A percentile compares a stretch with the other conserved stretches of the same genome.
phyloP scores from a whole-genome alignment of 2,113 vertebrate genomes.

The Cheilinus undulatus region DNA sequence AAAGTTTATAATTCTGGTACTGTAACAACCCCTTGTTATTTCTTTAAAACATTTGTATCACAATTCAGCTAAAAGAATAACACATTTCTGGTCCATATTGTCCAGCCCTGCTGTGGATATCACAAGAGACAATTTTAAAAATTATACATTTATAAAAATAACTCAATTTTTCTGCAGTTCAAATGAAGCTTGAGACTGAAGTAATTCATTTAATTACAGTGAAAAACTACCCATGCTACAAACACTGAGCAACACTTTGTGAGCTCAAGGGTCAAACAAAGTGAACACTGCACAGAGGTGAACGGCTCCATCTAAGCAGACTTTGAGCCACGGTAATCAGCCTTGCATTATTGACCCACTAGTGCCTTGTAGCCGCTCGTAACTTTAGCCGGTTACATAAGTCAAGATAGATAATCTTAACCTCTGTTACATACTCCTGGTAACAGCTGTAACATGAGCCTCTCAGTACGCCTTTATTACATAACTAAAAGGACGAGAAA shows the following conservation, averaged over 20 bases:
- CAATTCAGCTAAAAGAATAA: too few species aligned
- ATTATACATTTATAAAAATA: too few species aligned
- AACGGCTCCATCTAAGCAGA: slow-evolving; percentile 39
- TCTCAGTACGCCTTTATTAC: background rate
- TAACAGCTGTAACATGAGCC: background rate
- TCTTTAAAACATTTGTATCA: too few species aligned
- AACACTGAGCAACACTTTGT: background rate
- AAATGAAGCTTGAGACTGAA: background rate
- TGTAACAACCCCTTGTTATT: too few species aligned
- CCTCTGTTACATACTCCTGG: slow-evolving; percentile 4
- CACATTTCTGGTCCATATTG: too few species aligned
- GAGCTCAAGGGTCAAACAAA: slow-evolving; percentile 28
- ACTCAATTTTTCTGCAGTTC: too few species aligned
- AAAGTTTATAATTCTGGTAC: too few species aligned
- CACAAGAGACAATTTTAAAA: too few species aligned
- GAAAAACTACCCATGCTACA: background rate
- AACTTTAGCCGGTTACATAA: slow-evolving; percentile 53
- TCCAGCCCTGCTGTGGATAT: too few species aligned
- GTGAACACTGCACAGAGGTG: slow-evolving; percentile 49
- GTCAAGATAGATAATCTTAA: slow-evolving; percentile 15
- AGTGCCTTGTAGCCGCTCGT: background rate
- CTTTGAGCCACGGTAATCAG: slow-evolving; percentile 46
- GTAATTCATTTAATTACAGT: background rate
- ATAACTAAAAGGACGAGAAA: background rate
- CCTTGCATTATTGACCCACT: slow-evolving; percentile 11